A percentile compares a stretch with the other conserved stretches of the same genome.
phyloP scores from a whole-genome alignment of 2,113 vertebrate genomes.

The Crypturellus undulatus region DNA sequence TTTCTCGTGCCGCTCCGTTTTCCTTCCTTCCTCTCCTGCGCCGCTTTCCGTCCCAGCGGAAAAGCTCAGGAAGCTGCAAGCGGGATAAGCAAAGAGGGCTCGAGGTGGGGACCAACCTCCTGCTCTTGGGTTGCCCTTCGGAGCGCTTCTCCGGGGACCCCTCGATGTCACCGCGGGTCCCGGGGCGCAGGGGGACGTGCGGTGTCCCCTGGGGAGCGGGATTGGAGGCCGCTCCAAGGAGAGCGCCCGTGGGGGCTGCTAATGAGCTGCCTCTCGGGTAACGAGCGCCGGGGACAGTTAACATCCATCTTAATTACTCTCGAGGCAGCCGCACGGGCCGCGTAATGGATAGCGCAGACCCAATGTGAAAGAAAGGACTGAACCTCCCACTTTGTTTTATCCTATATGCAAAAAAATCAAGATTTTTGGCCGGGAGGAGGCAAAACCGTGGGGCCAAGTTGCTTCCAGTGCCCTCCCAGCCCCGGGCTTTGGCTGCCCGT shows the following conservation, averaged over 20 bases:
- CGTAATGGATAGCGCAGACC: not conserved
- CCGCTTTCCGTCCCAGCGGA: not conserved
- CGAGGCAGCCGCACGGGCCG: not conserved
- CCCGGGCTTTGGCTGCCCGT: no score
- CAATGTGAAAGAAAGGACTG: not conserved
- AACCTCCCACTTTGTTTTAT: not conserved
- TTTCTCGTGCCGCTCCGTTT: not conserved
- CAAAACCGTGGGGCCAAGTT: not conserved
- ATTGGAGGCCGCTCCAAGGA: not conserved
- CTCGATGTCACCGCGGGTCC: no score
- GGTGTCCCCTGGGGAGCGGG: not conserved
- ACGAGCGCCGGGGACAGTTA: slow-evolving; percentile 48
- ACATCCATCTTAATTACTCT: slow-evolving; percentile 72
- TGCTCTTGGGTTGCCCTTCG: not conserved
- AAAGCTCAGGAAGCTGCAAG: not conserved
- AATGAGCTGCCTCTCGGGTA: slow-evolving; percentile 57
- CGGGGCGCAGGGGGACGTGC: not conserved
- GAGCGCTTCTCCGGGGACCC: no score
- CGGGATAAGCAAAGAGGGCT: not conserved
- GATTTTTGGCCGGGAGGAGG: not conserved
- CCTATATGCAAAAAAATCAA: not conserved
- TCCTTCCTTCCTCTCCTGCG: slow-evolving; percentile 48
- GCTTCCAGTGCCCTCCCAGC: no score
- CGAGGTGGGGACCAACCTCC: no score
- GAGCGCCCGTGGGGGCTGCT: not conserved